Evolutionary conservation across 2,797 vertebrate genomes (phyloP), one percentile per base, ranked within the genome.

Genomic region (Dendrocincla fuliginosa): DNA sequence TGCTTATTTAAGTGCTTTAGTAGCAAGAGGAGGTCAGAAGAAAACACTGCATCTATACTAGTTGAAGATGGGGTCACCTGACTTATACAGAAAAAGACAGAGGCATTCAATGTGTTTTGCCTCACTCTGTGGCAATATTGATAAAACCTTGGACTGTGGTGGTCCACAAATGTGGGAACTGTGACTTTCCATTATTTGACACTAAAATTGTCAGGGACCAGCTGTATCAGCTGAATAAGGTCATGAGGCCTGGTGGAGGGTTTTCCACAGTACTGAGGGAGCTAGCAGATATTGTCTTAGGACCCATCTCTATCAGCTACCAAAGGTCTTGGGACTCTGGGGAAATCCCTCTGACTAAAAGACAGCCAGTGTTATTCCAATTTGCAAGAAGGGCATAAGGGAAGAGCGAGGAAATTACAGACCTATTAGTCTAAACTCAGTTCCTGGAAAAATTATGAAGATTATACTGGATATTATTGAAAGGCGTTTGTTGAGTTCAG

Each of bases 31-130:
- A 56, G 1, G 1, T 83, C 22, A 67, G 16, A 93, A 79, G 18
- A 67, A 71, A 53, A 44, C 3, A 47, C 10, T 52, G 13, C 11
- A 33, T 39, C 9, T 4, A 2, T 60, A 60, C 9, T 28, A 63
- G 19, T 24, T 53, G 20, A 73, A 78, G 30, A 32, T 27, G 49
- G 52, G 4, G 13, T 69, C 28, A 32, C 39, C 24, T 70, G 20
- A 27, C 14, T 52, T 69, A 37, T 1, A 30, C 10, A 8, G 8
- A 9, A 1, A 56, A 27, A 64, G 60, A 16, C 2, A 2, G 27
- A 46, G 33, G 11, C 13, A 49, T 39, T 44, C 5, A 27, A 12
- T 61, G 1, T 33, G 22, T 49, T 77, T 77, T 50, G 8, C 7
- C 7, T 71, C 32, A 71, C 5, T 60, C 46, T 77, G 57, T 5